Evolutionary conservation across 2,888 invertebrate genomes (phyloP).

Genomic region (Epirrhoe tristata): DNA sequence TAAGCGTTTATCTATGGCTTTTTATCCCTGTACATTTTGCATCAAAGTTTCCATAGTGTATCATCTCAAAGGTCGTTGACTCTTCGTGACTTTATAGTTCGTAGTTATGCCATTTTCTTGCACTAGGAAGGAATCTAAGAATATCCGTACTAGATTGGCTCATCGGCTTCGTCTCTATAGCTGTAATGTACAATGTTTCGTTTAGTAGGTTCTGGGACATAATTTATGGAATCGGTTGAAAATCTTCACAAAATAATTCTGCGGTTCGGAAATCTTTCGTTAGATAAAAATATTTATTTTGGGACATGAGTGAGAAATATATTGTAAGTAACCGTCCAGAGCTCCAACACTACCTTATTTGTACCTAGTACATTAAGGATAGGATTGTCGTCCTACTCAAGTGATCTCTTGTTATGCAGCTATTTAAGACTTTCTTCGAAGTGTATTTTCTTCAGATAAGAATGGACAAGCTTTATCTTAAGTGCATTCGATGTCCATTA

Average conservation of each 20-base stretch:
- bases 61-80: constrained; percentile 56
- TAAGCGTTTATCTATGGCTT: not conserved
- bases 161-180: constrained; percentile 33
- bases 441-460: constrained; percentile 40
- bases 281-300: no score
- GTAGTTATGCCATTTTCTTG: constrained; percentile 51
- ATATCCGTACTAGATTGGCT: constrained; percentile 61
- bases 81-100: constrained; percentile 44
- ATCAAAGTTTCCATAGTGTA: constrained; percentile 24
- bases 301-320: no score
- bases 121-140: constrained; percentile 62
- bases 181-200: constrained; percentile 25
- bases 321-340: no score
- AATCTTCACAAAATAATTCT: not conserved
- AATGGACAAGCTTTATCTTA: constrained; percentile 30
- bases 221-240: constrained; percentile 3
- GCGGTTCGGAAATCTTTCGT: no score
- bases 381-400: not conserved
- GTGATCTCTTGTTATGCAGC: not conserved
- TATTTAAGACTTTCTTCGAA: constrained; percentile 37
- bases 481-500: constrained; percentile 34
- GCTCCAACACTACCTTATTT: no score
- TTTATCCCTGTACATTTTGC: constrained; percentile 8
- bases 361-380: not conserved
- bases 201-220: constrained; percentile 12